Evolutionary conservation across 2,888 invertebrate species (phyloP), one percentile per base, ranked within the genome.

Genomic region (Cremastinae sp.): DNA sequence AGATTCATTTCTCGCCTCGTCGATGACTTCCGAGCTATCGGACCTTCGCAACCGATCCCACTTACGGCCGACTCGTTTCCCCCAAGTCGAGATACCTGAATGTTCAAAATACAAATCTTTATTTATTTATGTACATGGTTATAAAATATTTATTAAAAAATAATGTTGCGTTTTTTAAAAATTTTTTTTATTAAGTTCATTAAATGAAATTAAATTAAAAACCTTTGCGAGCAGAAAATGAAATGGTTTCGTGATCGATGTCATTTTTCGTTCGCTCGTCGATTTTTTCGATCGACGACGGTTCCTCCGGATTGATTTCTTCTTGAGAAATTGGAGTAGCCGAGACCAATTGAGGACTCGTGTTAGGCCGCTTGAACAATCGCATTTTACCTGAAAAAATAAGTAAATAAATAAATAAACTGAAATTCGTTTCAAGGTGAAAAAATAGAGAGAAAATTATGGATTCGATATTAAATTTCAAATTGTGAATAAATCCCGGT

Each of bases 1-100:
- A 90, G 88, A 69, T 90, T 87, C 74, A 90, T 84, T 47, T 89
- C 87, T 10, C 90, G 85, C 1, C 90, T 88, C 14, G 88, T 87
- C 5, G 90, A 86, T 22, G 92, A 86, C 72, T 82, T 93, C 93
- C 0, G 91, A 90, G 47, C 92, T 92, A 79, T 93, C 92, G 68
- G 92, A 91, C 69, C 92, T 90, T 83, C 91, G 92, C 74, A 93
- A 85, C 81, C 92, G 92, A 76, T 93, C 93, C 92, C 92, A 92
- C 86, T 92, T 92, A 82, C 90, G 90, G 55, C 93, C 93, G 78
- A 92, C 91, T 87, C 91, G 91, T 83, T 90, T 91, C 56, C 93
- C 92, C 93, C 92, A 93, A 37, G 92, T 92, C 5, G 93, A 91
- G 78, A 93, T 89, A 82, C 92, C 93, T 93, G 10, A 9, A 3